phyloP scores from a whole-genome alignment of 2,797 vertebrate species.

The Brotula barbata region DNA sequence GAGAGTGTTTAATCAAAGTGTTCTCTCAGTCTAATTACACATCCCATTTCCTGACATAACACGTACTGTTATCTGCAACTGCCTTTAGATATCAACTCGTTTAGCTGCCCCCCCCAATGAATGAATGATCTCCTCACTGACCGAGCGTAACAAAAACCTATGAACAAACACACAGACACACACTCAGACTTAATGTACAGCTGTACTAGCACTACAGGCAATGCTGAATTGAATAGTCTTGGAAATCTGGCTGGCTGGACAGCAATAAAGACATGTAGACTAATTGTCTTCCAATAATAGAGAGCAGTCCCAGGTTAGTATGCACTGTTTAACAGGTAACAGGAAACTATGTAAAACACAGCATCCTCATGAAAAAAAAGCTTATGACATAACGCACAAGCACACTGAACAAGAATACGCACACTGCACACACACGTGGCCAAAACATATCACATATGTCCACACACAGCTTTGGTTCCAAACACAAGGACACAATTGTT shows the following conservation, averaged over 20 bases:
- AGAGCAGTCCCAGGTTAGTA: too few species aligned
- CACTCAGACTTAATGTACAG: background rate
- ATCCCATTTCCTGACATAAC: constrained; percentile 73
- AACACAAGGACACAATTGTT: constrained; percentile 9
- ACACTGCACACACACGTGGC: background rate
- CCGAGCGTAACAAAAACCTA: constrained; percentile 26
- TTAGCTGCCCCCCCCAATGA: constrained; percentile 34
- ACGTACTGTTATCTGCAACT: constrained; percentile 63
- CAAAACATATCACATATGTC: background rate
- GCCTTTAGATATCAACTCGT: constrained; percentile 54
- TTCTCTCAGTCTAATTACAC: constrained; percentile 76
- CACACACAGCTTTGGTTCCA: background rate
- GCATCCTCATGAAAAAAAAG: too few species aligned
- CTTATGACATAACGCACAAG: too few species aligned
- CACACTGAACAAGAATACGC: background rate
- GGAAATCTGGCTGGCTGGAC: too few species aligned
- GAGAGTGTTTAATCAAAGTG: constrained; percentile 78
- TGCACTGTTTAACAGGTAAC: too few species aligned
- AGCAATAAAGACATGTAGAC: too few species aligned
- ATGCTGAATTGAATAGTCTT: too few species aligned
- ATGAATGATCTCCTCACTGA: constrained; percentile 35
- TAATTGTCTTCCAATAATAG: too few species aligned
- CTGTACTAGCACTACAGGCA: too few species aligned
- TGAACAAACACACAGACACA: constrained; percentile 16
- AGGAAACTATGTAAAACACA: too few species aligned